These are phyloP conservation scores for Cynopterus sphinx DNA, from an alignment of 2,797 vertebrate species.

Conservation along the genomic window DNA sequence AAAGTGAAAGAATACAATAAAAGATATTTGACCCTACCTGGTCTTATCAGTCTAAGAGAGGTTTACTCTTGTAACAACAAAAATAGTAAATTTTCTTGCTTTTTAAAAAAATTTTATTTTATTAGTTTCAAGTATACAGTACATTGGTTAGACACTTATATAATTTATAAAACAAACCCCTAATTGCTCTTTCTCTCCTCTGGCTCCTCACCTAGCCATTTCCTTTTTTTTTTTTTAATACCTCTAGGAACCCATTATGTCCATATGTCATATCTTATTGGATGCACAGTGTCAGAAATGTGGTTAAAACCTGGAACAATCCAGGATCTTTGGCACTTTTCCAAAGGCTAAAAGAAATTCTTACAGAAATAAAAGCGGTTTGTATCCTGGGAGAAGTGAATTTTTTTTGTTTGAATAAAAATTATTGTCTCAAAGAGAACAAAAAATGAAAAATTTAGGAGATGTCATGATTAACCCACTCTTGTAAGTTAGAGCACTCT, in stretches of 20 bases:
- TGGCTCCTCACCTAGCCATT: too few species aligned
- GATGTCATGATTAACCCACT: background rate
- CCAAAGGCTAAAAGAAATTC: constrained; percentile 58
- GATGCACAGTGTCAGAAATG: constrained; percentile 46
- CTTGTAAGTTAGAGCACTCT: background rate
- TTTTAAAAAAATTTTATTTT: background rate
- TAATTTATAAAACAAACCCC: too few species aligned
- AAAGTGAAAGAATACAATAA: background rate
- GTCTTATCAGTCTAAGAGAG: background rate
- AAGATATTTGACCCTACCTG: background rate
- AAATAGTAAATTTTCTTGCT: background rate
- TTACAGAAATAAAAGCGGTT: constrained; percentile 6
- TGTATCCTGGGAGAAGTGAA: background rate
- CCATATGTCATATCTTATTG: constrained; percentile 58
- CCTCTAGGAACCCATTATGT: constrained; percentile 34
- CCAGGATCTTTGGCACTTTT: constrained; percentile 32
- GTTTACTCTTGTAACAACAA: background rate
- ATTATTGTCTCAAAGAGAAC: background rate
- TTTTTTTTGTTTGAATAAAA: constrained; percentile 4
- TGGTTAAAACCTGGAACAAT: constrained; percentile 54
- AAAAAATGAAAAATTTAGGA: background rate
- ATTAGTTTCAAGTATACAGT: too few species aligned
- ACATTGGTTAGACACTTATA: too few species aligned
- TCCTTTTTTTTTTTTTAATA: background rate
- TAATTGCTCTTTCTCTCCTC: too few species aligned